Percentiles rank a stretch among this genome's conserved stretches.
phyloP scores from a whole-genome alignment of 2,113 vertebrate species.

The Tragelaphus strepsiceros region DNA sequence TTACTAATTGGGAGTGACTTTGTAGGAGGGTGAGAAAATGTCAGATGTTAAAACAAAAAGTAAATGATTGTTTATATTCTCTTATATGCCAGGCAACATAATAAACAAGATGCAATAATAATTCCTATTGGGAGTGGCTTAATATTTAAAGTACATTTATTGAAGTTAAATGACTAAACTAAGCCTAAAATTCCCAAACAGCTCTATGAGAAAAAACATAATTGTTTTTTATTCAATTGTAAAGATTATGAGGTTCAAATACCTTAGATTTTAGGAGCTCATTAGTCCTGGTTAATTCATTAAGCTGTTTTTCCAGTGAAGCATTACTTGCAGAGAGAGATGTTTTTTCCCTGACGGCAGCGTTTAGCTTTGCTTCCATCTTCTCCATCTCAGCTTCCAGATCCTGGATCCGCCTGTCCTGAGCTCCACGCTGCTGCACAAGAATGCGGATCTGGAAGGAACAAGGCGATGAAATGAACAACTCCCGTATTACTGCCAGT shows the following conservation, averaged over 20 bases:
- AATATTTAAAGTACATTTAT: background rate
- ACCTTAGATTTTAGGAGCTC: constrained; percentile 95
- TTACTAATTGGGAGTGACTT: background rate
- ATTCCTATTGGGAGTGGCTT: background rate
- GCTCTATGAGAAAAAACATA: background rate
- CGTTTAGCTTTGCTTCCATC: constrained; percentile 87
- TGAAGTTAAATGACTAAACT: background rate
- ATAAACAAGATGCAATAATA: background rate
- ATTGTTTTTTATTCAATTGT: background rate
- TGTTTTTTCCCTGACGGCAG: constrained; percentile 88
- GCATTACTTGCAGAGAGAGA: constrained; percentile 85
- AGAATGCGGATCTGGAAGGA: constrained; percentile 87
- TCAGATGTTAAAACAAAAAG: background rate
- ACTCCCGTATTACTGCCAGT: background rate
- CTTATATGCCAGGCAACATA: background rate
- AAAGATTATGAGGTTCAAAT: background rate
- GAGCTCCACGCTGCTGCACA: constrained; percentile 88
- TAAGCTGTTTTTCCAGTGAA: constrained; percentile 89
- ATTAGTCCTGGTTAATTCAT: constrained; percentile 88
- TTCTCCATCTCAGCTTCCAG: constrained; percentile 90
- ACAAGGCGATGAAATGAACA: background rate
- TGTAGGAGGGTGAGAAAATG: background rate
- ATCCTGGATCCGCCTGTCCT: constrained; percentile 84
- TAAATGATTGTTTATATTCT: background rate
- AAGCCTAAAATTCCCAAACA: background rate